phyloP scores from a whole-genome alignment of 2,888 invertebrate genomes.

The Gymnosoma rotundatum region DNA sequence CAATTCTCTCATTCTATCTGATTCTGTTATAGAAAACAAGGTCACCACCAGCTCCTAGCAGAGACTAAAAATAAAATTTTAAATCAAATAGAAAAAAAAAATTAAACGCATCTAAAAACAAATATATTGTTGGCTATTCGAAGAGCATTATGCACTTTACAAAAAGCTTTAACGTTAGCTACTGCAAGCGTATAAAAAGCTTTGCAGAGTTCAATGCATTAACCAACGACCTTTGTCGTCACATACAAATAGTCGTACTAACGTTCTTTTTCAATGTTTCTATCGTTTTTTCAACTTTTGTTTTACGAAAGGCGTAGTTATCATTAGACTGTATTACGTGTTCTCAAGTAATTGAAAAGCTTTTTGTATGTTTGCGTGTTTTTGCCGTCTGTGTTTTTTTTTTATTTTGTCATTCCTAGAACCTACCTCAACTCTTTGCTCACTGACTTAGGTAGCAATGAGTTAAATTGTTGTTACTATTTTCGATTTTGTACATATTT shows the following conservation, averaged over 20 bases:
- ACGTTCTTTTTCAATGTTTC: constrained; percentile 44
- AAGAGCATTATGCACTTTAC: constrained; percentile 28
- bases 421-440: constrained; percentile 65
- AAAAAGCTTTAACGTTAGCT: constrained; percentile 16
- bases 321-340: constrained; percentile 17
- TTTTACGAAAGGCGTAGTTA: constrained; percentile 37
- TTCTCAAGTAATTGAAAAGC: constrained; percentile 42
- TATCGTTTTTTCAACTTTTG: not conserved
- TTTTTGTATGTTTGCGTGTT: not conserved
- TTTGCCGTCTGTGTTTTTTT: constrained; percentile 13
- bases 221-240: constrained; percentile 60
- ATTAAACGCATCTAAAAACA: too few species aligned
- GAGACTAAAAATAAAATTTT: constrained; percentile 63
- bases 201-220: constrained; percentile 67
- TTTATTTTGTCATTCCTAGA: constrained; percentile 47
- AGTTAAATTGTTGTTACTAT: constrained; percentile 5
- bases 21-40: constrained; percentile 59
- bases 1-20: constrained; percentile 5
- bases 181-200: constrained; percentile 32
- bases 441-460: constrained; percentile 40
- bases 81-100: constrained; percentile 9
- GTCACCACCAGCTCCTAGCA: constrained; percentile 68
- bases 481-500: constrained; percentile 11
- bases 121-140: not conserved
- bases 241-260: constrained; percentile 16